phyloP scores from a whole-genome alignment of 2,113 vertebrate genomes.

The Cyanocitta stelleri region DNA sequence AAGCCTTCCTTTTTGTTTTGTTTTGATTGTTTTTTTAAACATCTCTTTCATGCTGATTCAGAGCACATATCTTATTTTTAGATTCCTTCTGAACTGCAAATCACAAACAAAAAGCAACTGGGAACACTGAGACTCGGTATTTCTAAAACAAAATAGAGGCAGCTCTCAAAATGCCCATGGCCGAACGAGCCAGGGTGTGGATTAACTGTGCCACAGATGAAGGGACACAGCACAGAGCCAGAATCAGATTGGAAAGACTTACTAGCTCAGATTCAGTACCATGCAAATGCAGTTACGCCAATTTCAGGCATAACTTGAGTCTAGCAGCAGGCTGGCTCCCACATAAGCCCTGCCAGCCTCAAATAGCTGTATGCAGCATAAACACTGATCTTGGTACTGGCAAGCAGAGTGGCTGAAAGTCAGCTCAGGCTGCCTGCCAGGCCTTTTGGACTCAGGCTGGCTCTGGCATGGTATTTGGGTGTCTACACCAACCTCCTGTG shows the following conservation, averaged over 20 bases:
- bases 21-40: not conserved
- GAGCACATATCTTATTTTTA: not conserved
- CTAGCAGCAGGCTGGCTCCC: not conserved
- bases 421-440: constrained; percentile 6
- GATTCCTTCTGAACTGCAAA: not conserved
- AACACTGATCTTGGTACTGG: not conserved
- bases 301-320: not conserved
- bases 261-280: not conserved
- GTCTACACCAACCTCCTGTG: not conserved
- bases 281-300: not conserved
- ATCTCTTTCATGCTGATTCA: not conserved
- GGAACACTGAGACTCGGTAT: not conserved
- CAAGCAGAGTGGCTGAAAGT: not conserved
- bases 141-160: constrained; percentile 30
- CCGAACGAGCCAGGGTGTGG: not conserved
- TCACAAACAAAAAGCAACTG: not conserved
- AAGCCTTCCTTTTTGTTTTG: not conserved
- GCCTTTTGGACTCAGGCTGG: not conserved
- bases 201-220: constrained; percentile 34
- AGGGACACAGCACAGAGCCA: not conserved
- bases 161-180: not conserved
- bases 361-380: not conserved
- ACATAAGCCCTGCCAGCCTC: not conserved
- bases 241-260: not conserved
- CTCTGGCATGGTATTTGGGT: not conserved